Conservation (phyloP, 2,888 invertebrate species). For the Eurytoma adleriae region DNA sequence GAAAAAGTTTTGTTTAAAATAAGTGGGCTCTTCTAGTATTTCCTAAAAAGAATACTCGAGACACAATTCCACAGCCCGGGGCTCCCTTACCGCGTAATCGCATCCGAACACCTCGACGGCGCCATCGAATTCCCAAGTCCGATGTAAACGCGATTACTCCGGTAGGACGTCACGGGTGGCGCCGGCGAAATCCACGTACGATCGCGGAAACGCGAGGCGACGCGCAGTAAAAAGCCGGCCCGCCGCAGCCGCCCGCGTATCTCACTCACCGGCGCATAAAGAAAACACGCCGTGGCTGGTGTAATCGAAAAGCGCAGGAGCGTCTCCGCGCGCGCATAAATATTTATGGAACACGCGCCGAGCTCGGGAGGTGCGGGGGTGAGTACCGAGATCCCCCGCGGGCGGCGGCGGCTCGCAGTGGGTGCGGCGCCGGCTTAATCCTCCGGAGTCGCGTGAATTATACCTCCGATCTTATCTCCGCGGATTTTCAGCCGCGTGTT, state of each 20-base stretch:
- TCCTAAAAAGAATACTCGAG: no score
- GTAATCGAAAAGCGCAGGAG: neutral
- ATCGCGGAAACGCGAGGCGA: neutral
- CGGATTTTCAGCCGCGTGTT: constrained; percentile 4
- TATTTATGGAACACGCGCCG: constrained; percentile 8
- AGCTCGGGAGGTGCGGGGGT: neutral
- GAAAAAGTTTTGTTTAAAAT: no score
- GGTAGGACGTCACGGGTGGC: neutral
- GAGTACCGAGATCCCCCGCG: neutral
- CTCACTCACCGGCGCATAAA: neutral
- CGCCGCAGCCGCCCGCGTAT: neutral
- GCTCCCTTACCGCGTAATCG: neutral
- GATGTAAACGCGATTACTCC: neutral
- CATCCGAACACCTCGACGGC: no score
- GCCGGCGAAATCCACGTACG: neutral
- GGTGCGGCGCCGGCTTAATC: constrained; percentile 10
- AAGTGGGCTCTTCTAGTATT: no score
- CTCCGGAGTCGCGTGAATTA: constrained; percentile 27
- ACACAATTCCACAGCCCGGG: neutral
- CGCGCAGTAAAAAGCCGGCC: neutral
- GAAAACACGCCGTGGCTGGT: neutral
- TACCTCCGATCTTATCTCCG: constrained; percentile 15
- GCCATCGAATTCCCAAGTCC: neutral
- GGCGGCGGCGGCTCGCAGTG: neutral
- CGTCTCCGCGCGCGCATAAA: constrained; percentile 13